Evolutionary conservation across 1,140 invertebrate genomes (phyloP).

Genomic region (Pentalonia nigronervosa): DNA sequence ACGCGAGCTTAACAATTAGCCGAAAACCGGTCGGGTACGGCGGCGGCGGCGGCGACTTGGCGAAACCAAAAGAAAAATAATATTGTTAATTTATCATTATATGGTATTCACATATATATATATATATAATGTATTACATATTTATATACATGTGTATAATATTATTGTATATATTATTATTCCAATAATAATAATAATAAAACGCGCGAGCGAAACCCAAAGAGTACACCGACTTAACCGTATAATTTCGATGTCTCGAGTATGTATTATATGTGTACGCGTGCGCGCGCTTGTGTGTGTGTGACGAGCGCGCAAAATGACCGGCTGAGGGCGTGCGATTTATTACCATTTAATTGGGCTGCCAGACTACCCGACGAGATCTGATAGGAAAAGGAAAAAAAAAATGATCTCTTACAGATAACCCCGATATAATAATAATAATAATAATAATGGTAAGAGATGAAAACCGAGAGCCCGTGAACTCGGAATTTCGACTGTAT

Average conservation of each 20-base stretch:
- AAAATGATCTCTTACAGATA: background rate
- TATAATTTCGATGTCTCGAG: background rate
- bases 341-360: slow-evolving; percentile 10
- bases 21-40: background rate
- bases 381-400: background rate
- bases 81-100: slow-evolving; percentile 1
- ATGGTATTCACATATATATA: too few species aligned
- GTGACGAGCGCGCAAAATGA: background rate
- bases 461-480: background rate
- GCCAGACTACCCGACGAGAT: background rate
- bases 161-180: background rate
- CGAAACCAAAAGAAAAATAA: background rate
- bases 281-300: too few species aligned
- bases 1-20: background rate
- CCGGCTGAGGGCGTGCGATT: background rate
- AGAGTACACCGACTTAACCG: too few species aligned
- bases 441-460: background rate
- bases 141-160: background rate
- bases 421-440: background rate
- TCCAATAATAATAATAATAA: background rate
- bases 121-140: background rate
- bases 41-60: background rate
- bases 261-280: background rate
- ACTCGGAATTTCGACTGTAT: background rate
- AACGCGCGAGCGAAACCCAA: too few species aligned